These are phyloP conservation scores for Anhinga anhinga DNA, from an alignment of 2,113 vertebrate species.

Conservation along the genomic window DNA sequence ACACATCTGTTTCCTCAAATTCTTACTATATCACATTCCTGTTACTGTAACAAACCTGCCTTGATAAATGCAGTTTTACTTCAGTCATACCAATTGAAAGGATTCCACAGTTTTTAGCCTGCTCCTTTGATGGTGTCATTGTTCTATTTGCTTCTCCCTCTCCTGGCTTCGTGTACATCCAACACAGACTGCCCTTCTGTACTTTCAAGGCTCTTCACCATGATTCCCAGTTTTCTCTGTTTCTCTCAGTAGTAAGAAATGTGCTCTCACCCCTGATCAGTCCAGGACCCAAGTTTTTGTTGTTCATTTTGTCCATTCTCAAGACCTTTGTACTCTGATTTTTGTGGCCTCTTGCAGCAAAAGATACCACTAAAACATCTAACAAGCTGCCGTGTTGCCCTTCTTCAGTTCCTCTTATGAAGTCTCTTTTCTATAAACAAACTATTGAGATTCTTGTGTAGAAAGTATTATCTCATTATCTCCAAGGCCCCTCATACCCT, in stretches of 20 bases:
- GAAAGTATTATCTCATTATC: accelerated
- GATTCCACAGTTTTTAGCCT: background rate
- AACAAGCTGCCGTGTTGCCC: background rate
- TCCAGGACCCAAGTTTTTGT: background rate
- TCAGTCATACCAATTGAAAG: background rate
- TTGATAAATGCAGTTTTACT: background rate
- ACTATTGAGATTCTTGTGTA: background rate
- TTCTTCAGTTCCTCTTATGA: background rate
- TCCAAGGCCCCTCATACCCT: background rate
- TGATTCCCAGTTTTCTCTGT: background rate
- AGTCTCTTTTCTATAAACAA: background rate
- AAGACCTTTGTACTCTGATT: background rate
- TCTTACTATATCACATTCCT: background rate
- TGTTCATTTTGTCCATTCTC: background rate
- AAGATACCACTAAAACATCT: background rate
- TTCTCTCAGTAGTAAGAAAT: background rate
- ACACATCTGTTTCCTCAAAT: background rate
- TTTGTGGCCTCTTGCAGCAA: background rate
- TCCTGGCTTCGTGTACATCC: background rate
- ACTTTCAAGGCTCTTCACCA: background rate
- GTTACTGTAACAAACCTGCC: background rate
- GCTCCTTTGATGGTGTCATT: background rate
- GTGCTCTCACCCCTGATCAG: background rate
- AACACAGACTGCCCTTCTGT: background rate
- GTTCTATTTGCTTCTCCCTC: background rate